Evolutionary conservation across 2,888 invertebrate species (phyloP).

Genomic region (Amblyteles armatorius): DNA sequence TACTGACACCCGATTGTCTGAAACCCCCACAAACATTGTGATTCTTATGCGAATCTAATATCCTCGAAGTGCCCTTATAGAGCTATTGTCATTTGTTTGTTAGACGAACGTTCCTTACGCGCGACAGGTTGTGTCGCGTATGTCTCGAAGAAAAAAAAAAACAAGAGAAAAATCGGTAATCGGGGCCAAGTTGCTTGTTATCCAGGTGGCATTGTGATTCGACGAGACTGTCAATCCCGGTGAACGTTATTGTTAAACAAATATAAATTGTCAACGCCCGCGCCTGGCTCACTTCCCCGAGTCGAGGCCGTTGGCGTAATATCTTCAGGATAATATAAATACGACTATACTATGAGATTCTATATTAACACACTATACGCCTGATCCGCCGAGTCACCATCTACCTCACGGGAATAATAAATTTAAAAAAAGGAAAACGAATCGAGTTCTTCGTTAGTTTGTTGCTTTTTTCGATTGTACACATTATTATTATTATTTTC

Average conservation of each 20-base stretch:
- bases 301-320: background rate
- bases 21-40: slow-evolving; percentile 25
- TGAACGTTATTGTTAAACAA: slow-evolving; percentile 30
- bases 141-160: slow-evolving; percentile 39
- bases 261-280: background rate
- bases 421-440: slow-evolving; percentile 40
- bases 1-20: slow-evolving; percentile 36
- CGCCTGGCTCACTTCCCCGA: slow-evolving; percentile 5
- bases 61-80: slow-evolving; percentile 63
- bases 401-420: slow-evolving; percentile 65
- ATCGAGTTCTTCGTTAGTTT: slow-evolving; percentile 62
- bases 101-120: slow-evolving; percentile 20
- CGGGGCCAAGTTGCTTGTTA: slow-evolving; percentile 53
- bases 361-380: slow-evolving; percentile 30
- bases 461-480: slow-evolving; percentile 62
- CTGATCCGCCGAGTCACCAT: slow-evolving; percentile 61
- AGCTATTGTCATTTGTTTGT: slow-evolving; percentile 34
- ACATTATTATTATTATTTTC: slow-evolving; percentile 50
- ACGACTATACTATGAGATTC: slow-evolving; percentile 5
- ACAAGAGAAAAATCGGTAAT: slow-evolving; percentile 31
- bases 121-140: slow-evolving; percentile 34
- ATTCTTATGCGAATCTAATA: slow-evolving; percentile 33
- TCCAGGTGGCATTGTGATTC: slow-evolving; percentile 45
- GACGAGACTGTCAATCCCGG: slow-evolving; percentile 50
- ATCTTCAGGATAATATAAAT: slow-evolving; percentile 15